A percentile compares a stretch with the other conserved stretches of the same genome.
phyloP scores from a whole-genome alignment of 1,140 invertebrate genomes.

The Pachypeltis micranthus region DNA sequence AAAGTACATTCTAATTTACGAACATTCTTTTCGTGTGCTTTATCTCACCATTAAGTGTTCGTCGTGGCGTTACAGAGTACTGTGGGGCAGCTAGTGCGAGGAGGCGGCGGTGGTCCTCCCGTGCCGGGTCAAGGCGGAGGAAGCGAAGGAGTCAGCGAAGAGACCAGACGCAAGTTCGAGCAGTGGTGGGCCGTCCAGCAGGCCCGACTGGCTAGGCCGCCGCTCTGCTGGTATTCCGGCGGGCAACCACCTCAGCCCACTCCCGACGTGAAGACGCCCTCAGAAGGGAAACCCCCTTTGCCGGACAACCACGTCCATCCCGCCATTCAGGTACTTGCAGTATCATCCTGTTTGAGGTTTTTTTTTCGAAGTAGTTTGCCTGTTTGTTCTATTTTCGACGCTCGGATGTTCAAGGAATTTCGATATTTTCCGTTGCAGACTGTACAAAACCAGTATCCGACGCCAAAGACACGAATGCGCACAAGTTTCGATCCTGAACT shows the following conservation, averaged over 20 bases:
- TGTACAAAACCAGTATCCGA: constrained; percentile 58
- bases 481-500: constrained; percentile 91
- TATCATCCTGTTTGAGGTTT: not conserved
- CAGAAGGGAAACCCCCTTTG: constrained; percentile 13
- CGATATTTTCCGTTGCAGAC: constrained; percentile 42
- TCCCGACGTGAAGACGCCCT: constrained; percentile 9
- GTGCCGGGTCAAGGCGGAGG: constrained; percentile 44
- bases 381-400: not conserved
- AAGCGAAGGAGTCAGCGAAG: constrained; percentile 38
- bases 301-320: constrained; percentile 25
- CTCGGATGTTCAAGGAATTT: constrained; percentile 2
- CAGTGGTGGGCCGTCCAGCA: constrained; percentile 27
- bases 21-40: too few relatives aligned
- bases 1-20: too few relatives aligned
- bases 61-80: constrained; percentile 53
- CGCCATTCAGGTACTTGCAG: constrained; percentile 24
- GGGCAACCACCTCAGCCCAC: constrained; percentile 20
- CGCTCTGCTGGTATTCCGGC: constrained; percentile 21
- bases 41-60: too few relatives aligned
- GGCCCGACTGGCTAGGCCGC: constrained; percentile 20
- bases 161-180: constrained; percentile 27
- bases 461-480: constrained; percentile 80
- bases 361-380: not conserved
- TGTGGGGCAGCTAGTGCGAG: constrained; percentile 48
- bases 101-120: not conserved